Base-by-base conservation (phyloP, 1,140 invertebrate species). In the Sitophilus oryzae region DNA sequence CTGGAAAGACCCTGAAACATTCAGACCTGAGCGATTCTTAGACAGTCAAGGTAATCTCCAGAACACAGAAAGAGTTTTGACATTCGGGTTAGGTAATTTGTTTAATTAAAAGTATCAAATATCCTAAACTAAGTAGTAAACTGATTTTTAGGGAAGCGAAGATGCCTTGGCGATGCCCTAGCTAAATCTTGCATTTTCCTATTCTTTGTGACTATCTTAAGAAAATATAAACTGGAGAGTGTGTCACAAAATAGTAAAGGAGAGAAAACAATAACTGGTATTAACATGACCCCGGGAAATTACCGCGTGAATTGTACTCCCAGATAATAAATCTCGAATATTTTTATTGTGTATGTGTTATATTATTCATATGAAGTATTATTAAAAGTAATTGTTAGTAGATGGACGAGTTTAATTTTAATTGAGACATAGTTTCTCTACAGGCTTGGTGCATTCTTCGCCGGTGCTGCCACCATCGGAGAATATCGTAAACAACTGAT, bases 1-100 rank as follows among this genome's bases (percentile, higher is more conserved):
- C 57, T 91, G 86, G 86, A 77, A 79, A 4, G 79, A 87, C 61
- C 85, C 88, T 0, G 65, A 81, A 23, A 60, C 62, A 9, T 91
- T 91, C 66, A 69, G 76, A 25, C 88, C 88, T 1, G 81, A 89
- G 62, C 69, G 88, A 60, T 90, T 90, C 69, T 66, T 86, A 11
- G 76, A 84, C 30, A 68, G 75, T 42, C 69, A 77, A 23, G 83
- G 82, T n/a, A 74, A 79, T 53, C 70, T 80, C 16, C 40, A 75
- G 0, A 70, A 75, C 36, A 74, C 76, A 23, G 76, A 81, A 35
- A 80, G 82, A 52, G 75, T 81, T n/a, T 75, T 84, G 50, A 80
- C 84, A 16, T 90, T 89, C 70, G 83, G 85, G 36, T 67, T 77
- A 50, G 86, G 87, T 89, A 73, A 75, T 56, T 54, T 38, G 5